Conservation (phyloP, 2,797 vertebrate genomes). For the Falco cherrug region DNA sequence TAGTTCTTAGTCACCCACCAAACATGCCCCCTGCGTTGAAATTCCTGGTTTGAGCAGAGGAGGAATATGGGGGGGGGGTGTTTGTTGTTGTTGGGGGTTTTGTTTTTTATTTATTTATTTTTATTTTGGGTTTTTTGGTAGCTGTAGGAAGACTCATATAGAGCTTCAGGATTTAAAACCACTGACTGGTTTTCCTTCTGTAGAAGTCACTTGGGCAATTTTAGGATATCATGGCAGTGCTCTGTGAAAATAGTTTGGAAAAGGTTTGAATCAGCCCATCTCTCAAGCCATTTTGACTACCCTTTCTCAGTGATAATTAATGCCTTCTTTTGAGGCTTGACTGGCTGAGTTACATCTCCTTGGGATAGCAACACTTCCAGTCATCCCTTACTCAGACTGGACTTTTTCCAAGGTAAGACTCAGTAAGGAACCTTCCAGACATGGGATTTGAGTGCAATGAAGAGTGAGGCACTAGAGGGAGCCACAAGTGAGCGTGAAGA, state of each 20-base stretch:
- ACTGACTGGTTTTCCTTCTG: background rate
- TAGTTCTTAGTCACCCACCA: background rate
- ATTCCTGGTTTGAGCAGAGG: background rate
- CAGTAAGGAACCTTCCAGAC: background rate
- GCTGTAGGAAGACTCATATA: background rate
- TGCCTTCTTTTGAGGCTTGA: background rate
- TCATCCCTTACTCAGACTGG: background rate
- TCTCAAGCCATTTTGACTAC: background rate
- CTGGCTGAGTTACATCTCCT: background rate
- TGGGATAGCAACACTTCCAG: background rate
- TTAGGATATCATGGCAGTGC: background rate
- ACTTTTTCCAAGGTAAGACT: background rate
- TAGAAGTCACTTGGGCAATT: background rate
- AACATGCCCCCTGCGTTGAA: background rate
- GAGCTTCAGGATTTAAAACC: background rate
- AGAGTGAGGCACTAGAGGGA: background rate
- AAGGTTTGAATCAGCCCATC: background rate
- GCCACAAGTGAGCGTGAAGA: background rate
- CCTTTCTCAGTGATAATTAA: background rate
- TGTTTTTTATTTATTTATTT: no score
- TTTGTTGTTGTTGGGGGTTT: no score
- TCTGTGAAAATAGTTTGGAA: background rate
- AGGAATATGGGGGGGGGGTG: background rate
- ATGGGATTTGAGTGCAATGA: background rate
- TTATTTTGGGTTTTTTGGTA: background rate